These are phyloP conservation scores for Eupeodes latifasciatus DNA, from an alignment of 2,888 invertebrate species.

Conservation along the genomic window DNA sequence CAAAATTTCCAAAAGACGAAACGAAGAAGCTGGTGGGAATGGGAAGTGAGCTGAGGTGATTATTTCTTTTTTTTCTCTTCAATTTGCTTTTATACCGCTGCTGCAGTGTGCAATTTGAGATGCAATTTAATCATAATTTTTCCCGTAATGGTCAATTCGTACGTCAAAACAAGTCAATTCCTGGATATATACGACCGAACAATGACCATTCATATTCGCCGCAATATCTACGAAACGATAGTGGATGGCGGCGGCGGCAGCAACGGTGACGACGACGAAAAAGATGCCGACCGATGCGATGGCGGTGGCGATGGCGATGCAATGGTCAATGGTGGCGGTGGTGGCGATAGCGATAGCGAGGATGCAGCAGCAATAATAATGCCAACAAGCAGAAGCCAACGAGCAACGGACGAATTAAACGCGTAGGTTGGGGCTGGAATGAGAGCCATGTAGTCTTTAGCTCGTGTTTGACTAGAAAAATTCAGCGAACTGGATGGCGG, in stretches of 20 bases:
- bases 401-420: conserved; percentile 38
- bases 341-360: not conserved
- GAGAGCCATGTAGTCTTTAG: conserved; percentile 48
- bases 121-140: conserved; percentile 75
- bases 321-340: not conserved
- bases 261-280: conserved; percentile 13
- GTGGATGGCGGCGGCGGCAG: not conserved
- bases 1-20: conserved; percentile 16
- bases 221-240: not conserved
- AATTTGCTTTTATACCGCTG: not conserved
- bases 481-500: conserved; percentile 25
- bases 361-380: conserved; percentile 36
- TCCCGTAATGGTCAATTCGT: conserved; percentile 74
- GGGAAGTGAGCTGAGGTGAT: not conserved
- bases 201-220: conserved; percentile 63
- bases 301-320: not conserved
- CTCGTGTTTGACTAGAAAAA: conserved; percentile 59
- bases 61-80: conserved; percentile 17
- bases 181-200: conserved; percentile 66
- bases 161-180: conserved; percentile 75
- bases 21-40: not conserved
- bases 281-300: conserved; percentile 28
- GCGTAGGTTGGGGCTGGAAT: conserved; percentile 60
- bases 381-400: conserved; percentile 7
- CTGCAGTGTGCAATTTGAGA: conserved; percentile 61